phyloP scores from a whole-genome alignment of 2,888 invertebrate genomes.

The Cosmorhoe ocellata region DNA sequence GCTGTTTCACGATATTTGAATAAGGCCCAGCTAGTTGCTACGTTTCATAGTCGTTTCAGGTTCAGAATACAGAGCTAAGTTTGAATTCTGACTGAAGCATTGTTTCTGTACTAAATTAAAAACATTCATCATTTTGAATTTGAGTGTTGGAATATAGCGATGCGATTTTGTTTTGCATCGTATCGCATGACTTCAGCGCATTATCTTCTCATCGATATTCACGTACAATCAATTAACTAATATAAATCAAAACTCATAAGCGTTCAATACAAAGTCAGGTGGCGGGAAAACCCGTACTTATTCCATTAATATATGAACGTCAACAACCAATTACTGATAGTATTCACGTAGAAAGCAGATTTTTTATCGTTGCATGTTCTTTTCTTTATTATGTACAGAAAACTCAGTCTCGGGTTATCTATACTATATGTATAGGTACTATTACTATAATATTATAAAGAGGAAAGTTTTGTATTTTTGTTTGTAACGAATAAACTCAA shows the following conservation, averaged over 20 bases:
- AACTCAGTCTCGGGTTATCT: too few relatives aligned
- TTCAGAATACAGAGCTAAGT: too few relatives aligned
- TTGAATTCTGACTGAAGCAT: too few relatives aligned
- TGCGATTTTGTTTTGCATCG: too few relatives aligned
- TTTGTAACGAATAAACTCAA: too few relatives aligned
- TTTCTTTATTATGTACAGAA: not conserved
- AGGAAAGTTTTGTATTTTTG: too few relatives aligned
- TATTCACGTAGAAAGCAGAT: slow-evolving; percentile 4
- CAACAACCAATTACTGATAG: slow-evolving; percentile 49
- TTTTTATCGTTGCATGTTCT: not conserved
- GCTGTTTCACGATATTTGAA: too few relatives aligned
- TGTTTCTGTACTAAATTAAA: too few relatives aligned
- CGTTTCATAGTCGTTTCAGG: too few relatives aligned
- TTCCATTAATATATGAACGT: slow-evolving; percentile 40
- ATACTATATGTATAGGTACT: too few relatives aligned
- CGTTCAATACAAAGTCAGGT: slow-evolving; percentile 24
- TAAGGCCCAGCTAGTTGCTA: too few relatives aligned
- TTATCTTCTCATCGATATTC: slow-evolving; percentile 10
- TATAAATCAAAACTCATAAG: slow-evolving; percentile 23
- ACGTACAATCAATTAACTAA: slow-evolving; percentile 19
- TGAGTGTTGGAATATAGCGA: slow-evolving; percentile 3
- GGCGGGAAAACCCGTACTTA: slow-evolving; percentile 40
- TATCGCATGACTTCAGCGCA: slow-evolving; percentile 18
- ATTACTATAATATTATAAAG: too few relatives aligned
- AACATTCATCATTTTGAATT: slow-evolving; percentile 2